Evolutionary conservation across 2,888 invertebrate species (phyloP), one percentile per base, ranked within the genome.

Genomic region (Pasiphila rectangulata): DNA sequence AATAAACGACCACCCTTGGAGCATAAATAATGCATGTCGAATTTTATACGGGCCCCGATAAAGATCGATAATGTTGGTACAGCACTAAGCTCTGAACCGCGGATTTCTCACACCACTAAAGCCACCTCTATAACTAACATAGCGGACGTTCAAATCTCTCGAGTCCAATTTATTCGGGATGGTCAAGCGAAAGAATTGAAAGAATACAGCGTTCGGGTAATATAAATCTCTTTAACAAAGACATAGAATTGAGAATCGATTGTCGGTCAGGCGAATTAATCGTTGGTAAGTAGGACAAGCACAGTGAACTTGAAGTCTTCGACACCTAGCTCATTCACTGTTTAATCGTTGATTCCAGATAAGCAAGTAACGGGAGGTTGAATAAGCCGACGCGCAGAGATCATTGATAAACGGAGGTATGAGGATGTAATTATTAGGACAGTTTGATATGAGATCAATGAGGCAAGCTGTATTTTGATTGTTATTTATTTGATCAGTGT

Each of bases 1-100:
- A 83, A 86, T 83, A 83, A 81, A 75, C 71, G 71, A 62, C 59
- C 75, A 68, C 80, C 83, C 83, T 70, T 61, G 54, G 64, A 71
- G 72, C 68, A 84, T 86, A 83, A 86, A 86, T 86, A 85, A 87
- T 85, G 82, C 76, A 83, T 83, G 82, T 81, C 78, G 77, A 83
- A 83, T 83, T 78, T 76, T 71, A 69, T 62, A 62, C 60, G 60
- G 60, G 66, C 48, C 66, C 72, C 67, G 71, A 79, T 77, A 77
- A 71, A 64, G 69, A 79, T 79, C 80, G 63, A 75, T 77, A 75
- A 73, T 73, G 37, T 45, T 50, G 37, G 23, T 41, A 45, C 50
- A 41, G 51, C 43, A 43, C 36, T 53, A 46, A 51, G 45, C 52
- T 49, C 46, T 34, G 40, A 32, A 50, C 49, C 47, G 17, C 38